Conservation (phyloP, 2,113 vertebrate genomes). For the Symphodus melops region DNA sequence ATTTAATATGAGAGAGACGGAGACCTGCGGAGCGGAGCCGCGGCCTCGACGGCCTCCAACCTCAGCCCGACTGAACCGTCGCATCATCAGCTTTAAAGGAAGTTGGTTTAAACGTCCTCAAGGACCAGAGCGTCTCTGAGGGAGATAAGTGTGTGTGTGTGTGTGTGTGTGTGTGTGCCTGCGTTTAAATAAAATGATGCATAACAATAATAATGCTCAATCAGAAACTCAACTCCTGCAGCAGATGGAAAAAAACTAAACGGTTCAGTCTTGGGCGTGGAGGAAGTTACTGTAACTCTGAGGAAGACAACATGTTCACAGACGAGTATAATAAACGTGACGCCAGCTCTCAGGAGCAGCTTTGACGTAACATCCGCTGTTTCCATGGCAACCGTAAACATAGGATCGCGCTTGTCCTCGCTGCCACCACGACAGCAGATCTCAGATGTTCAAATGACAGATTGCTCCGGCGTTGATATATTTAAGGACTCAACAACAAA, state of each 20-base stretch:
- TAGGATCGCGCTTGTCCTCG: too few relatives aligned
- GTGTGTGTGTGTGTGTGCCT: slow-evolving; percentile 4
- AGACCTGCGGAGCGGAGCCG: slow-evolving; percentile 37
- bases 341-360: too few relatives aligned
- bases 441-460: too few relatives aligned
- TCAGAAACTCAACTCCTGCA: slow-evolving; percentile 87
- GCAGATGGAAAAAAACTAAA: slow-evolving; percentile 93
- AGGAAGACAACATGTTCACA: too few relatives aligned
- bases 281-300: too few relatives aligned
- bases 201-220: slow-evolving; percentile 63
- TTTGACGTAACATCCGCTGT: too few relatives aligned
- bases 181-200: slow-evolving; percentile 46
- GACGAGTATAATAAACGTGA: too few relatives aligned
- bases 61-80: background rate
- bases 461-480: too few relatives aligned
- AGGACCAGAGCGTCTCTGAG: slow-evolving; percentile 16
- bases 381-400: too few relatives aligned
- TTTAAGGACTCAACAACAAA: too few relatives aligned
- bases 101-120: slow-evolving; percentile 5
- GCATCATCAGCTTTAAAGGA: background rate
- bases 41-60: slow-evolving; percentile 6
- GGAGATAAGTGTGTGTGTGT: slow-evolving; percentile 1
- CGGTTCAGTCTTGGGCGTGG: slow-evolving; percentile 85
- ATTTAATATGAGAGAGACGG: slow-evolving; percentile 82
- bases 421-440: too few relatives aligned